Conservation (phyloP, 2,113 vertebrate genomes). For the Barnardius zonarius region DNA sequence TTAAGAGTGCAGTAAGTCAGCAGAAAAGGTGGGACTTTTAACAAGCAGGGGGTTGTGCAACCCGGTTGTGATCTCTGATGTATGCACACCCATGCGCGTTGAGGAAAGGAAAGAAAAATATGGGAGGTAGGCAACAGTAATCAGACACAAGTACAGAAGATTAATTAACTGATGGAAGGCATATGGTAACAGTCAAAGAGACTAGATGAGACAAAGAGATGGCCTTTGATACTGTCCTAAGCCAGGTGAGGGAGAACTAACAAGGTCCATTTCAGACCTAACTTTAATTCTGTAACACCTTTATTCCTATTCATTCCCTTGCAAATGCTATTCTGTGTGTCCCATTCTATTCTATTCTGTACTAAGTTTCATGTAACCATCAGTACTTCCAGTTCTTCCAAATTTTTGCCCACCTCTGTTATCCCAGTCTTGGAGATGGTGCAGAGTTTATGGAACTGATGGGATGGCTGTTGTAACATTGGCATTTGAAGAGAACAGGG, state of each 20-base stretch:
- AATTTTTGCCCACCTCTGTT: background rate
- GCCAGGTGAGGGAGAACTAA: background rate
- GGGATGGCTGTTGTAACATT: background rate
- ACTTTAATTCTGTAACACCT: background rate
- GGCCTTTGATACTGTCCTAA: constrained; percentile 28
- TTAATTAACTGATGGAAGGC: constrained; percentile 59
- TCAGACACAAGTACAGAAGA: constrained; percentile 61
- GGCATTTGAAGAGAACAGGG: background rate
- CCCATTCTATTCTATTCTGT: background rate
- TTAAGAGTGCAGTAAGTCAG: constrained; percentile 77
- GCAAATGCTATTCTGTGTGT: background rate
- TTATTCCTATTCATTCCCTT: background rate
- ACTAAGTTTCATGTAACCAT: background rate
- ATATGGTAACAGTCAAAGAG: constrained; percentile 49
- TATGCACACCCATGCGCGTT: background rate
- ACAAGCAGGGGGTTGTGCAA: constrained; percentile 61
- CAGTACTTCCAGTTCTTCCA: background rate
- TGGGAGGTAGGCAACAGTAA: constrained; percentile 61
- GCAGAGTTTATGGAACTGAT: background rate
- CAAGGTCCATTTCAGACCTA: background rate
- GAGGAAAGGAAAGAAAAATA: constrained; percentile 38
- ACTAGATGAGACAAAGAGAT: constrained; percentile 26
- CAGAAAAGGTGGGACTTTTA: constrained; percentile 74
- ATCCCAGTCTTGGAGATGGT: background rate
- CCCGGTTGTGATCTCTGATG: constrained; percentile 64